phyloP scores from a whole-genome alignment of 2,888 invertebrate species.

The Adelphocoris suturalis region DNA sequence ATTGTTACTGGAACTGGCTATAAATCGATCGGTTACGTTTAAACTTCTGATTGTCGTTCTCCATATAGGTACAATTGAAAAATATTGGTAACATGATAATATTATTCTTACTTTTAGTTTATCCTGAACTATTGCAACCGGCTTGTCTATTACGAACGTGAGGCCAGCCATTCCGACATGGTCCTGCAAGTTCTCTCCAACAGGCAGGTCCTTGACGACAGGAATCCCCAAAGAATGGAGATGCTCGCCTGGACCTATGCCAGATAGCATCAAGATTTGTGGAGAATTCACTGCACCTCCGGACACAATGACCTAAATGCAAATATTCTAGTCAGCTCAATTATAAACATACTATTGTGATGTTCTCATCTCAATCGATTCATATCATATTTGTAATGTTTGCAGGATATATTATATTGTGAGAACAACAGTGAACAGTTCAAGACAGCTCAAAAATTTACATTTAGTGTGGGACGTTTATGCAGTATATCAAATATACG shows the following conservation, averaged over 20 bases:
- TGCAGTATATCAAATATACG: too few species aligned
- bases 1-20: conserved; percentile 88
- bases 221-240: conserved; percentile 85
- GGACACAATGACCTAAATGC: conserved; percentile 85
- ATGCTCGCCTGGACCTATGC: conserved; percentile 87
- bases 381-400: too few species aligned
- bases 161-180: conserved; percentile 90
- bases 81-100: background rate
- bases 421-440: too few species aligned
- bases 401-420: too few species aligned
- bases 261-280: conserved; percentile 94
- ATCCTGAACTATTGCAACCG: conserved; percentile 90
- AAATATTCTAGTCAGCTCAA: background rate
- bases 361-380: too few species aligned
- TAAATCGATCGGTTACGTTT: conserved; percentile 76
- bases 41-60: background rate
- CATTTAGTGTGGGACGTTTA: too few species aligned
- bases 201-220: conserved; percentile 85
- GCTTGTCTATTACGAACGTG: conserved; percentile 89
- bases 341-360: too few species aligned
- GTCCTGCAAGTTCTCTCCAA: conserved; percentile 91
- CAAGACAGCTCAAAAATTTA: too few species aligned
- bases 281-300: conserved; percentile 96
- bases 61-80: background rate
- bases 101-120: conserved; percentile 78